Evolutionary conservation across 2,797 vertebrate species (phyloP).

Genomic region (Rhincodon typus): DNA sequence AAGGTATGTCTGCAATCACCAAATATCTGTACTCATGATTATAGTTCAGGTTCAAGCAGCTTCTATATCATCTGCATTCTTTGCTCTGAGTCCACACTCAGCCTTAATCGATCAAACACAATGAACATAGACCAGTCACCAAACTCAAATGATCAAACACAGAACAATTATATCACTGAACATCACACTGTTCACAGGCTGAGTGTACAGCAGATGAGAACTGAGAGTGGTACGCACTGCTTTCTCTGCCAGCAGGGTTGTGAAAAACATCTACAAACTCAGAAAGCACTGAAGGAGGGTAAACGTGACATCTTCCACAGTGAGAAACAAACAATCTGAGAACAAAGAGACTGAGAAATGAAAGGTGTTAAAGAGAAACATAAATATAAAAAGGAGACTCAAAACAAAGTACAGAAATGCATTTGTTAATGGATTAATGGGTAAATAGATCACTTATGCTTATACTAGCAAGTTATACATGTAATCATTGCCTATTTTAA

Average conservation of each 20-base stretch:
- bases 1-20: too few species aligned
- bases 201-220: neutral
- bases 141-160: too few species aligned
- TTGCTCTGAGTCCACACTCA: too few species aligned
- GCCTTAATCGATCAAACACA: too few species aligned
- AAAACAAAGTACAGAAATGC: neutral
- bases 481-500: neutral
- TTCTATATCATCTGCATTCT: too few species aligned
- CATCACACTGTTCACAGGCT: too few species aligned
- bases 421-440: neutral
- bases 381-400: neutral
- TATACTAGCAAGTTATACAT: neutral
- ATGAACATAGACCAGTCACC: too few species aligned
- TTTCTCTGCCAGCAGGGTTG: neutral
- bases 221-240: neutral
- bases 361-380: neutral
- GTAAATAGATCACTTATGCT: neutral
- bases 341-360: neutral
- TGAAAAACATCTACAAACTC: neutral
- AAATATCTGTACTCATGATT: too few species aligned
- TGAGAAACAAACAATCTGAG: neutral
- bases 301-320: neutral
- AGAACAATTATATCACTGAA: too few species aligned
- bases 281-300: neutral
- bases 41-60: too few species aligned